Conservation (phyloP, 1,140 invertebrate species). For the Lithobius niger region DNA sequence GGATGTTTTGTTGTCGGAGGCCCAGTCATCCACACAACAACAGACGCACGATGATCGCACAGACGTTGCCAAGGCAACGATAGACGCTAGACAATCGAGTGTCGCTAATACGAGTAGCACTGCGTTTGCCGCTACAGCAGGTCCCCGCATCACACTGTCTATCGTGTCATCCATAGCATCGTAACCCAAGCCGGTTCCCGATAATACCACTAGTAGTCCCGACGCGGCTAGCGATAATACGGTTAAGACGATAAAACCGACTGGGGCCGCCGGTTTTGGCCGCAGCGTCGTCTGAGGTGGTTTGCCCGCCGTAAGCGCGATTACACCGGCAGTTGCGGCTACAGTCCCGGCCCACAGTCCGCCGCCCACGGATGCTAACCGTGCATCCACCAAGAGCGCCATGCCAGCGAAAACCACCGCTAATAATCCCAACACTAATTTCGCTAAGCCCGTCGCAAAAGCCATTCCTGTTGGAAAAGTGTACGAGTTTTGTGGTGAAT, state of each 20-base stretch:
- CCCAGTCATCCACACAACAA: no score
- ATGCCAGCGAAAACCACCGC: constrained; percentile 16
- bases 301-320: no score
- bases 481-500: no score
- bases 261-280: constrained; percentile 15
- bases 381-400: constrained; percentile 16
- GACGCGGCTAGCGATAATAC: constrained; percentile 18
- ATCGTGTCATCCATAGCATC: constrained; percentile 19
- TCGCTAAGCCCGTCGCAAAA: constrained; percentile 13
- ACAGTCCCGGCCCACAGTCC: constrained; percentile 21
- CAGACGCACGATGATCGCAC: no score
- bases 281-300: constrained; percentile 14
- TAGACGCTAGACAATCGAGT: constrained; percentile 8
- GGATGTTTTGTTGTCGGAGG: no score
- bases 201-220: constrained; percentile 21
- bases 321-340: constrained; percentile 17
- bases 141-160: constrained; percentile 15
- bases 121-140: constrained; percentile 15
- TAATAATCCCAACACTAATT: constrained; percentile 17
- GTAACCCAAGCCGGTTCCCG: constrained; percentile 21
- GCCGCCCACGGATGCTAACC: constrained; percentile 17
- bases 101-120: constrained; percentile 12
- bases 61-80: not conserved
- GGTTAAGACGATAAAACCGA: constrained; percentile 18
- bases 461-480: no score